A percentile compares a stretch with the other conserved stretches of the same genome.
These are phyloP conservation scores for Alcis repandata DNA, from an alignment of 2,888 invertebrate species.

Conservation along the genomic window DNA sequence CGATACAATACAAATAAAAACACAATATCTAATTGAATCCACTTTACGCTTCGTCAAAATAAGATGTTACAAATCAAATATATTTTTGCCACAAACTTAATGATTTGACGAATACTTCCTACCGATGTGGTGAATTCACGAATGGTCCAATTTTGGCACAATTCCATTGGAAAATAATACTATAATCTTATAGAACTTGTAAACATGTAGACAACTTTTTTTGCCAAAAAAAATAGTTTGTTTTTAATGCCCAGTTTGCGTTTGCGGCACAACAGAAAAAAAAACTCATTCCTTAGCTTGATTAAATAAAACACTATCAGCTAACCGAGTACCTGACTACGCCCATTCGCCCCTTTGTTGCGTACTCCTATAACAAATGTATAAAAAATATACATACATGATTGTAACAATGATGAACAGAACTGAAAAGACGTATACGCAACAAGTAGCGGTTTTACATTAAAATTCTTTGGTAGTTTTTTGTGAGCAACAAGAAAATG, in stretches of 20 bases:
- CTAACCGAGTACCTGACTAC: constrained; percentile 23
- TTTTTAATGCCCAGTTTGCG: background rate
- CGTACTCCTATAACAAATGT: constrained; percentile 16
- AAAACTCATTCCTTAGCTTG: background rate
- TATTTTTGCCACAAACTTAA: constrained; percentile 43
- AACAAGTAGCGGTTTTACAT: constrained; percentile 60
- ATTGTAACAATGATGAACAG: constrained; percentile 3
- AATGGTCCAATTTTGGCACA: constrained; percentile 84
- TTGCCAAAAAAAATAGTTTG: background rate
- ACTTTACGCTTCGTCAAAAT: constrained; percentile 63
- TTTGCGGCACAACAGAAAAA: background rate
- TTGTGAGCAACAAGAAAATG: constrained; percentile 81
- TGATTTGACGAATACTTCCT: constrained; percentile 52
- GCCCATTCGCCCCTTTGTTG: constrained; percentile 37
- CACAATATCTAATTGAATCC: constrained; percentile 49
- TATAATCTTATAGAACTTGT: constrained; percentile 42
- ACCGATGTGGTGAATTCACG: constrained; percentile 64
- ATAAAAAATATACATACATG: constrained; percentile 6
- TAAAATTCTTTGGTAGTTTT: constrained; percentile 82
- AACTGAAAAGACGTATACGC: constrained; percentile 45
- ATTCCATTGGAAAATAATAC: constrained; percentile 73
- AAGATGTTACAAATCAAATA: constrained; percentile 51
- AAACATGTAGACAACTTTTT: background rate
- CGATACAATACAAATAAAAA: constrained; percentile 19
- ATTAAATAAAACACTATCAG: constrained; percentile 25